phyloP scores from a whole-genome alignment of 2,113 vertebrate species.

The Odontesthes bonariensis region DNA sequence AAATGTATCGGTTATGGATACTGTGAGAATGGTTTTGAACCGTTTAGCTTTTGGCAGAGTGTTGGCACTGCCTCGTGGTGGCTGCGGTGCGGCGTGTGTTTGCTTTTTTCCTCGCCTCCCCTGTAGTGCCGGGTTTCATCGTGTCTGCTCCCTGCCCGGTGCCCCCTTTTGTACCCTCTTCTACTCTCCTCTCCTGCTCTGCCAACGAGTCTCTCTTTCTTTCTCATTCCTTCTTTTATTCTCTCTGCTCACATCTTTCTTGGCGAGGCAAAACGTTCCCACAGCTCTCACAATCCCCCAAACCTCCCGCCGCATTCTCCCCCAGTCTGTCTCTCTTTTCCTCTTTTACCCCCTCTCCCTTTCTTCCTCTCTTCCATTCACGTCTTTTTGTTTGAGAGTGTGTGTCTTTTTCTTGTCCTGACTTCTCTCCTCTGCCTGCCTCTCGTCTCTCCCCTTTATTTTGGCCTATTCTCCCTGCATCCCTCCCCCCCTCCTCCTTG shows the following conservation, averaged over 20 bases:
- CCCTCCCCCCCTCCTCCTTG: conserved; percentile 13
- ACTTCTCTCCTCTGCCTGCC: conserved; percentile 25
- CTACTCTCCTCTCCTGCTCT: conserved; percentile 53
- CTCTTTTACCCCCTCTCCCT: background rate
- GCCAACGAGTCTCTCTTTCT: conserved; percentile 79
- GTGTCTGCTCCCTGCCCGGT: conserved; percentile 56
- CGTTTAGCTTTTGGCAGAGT: conserved; percentile 2
- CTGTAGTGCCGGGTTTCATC: conserved; percentile 43
- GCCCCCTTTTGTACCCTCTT: conserved; percentile 47
- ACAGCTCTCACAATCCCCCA: conserved; percentile 66
- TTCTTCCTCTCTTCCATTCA: conserved; percentile 42
- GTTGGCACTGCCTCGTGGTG: background rate
- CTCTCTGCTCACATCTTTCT: conserved; percentile 70
- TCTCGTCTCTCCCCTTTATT: conserved; percentile 25
- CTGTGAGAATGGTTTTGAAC: conserved; percentile 3
- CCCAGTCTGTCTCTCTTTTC: background rate
- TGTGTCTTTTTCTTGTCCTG: conserved; percentile 20
- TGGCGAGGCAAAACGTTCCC: conserved; percentile 70
- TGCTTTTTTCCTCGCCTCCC: conserved; percentile 40
- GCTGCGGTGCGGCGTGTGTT: conserved; percentile 41
- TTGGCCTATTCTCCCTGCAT: conserved; percentile 2
- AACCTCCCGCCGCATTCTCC: background rate
- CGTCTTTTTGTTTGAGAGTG: background rate
- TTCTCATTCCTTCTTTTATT: conserved; percentile 73
- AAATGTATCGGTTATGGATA: background rate